Evolutionary conservation across 2,113 vertebrate species (phyloP), one percentile per base, ranked within the genome.

Genomic region (Heloderma charlesbogerti): DNA sequence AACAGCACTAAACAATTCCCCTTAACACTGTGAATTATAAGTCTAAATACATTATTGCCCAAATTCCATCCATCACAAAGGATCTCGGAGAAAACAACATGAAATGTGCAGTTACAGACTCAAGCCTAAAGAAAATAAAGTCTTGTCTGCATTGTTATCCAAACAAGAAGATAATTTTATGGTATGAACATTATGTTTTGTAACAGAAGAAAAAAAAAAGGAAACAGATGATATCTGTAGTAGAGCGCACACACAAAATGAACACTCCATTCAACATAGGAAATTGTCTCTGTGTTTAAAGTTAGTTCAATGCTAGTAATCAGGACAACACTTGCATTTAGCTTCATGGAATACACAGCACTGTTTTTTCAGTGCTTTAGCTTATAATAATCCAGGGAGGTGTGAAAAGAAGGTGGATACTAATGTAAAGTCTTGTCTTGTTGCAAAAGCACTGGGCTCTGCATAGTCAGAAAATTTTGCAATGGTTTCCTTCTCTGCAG

Each of bases 251-350:
- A 89, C 15, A 57, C 1, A 54, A 74, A 74, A 67, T 74, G 69
- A 74, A 86, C n/a, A 5, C n/a, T 74, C 22, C 18, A 74, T 86
- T 86, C 69, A 51, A 51, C 45, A 86, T 34, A 86, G 31, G 69
- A 72, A 51, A 86, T 51, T 86, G 67, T 48, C 34, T 86, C 67
- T 72, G 84, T 69, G 66, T 71, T 85, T 85, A 67, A 86, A 86
- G 31, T 48, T 51, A 86, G 67, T 4, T 86, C 78, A 80, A 4
- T 80, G 7, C 54, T 51, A 60, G 27, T 84, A 84, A 63, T 84
- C 54, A 63, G n/a, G 81, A 22, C 37, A 84, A 84, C n/a, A 80
- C 54, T 51, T 86, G 69, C 34, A 86, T 51, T 74, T 74, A 48
- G 7, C 51, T 86, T 57, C 48, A 86, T 72, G 45, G 29, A 31